Evolutionary conservation across 2,888 invertebrate species (phyloP), one percentile per base, ranked within the genome.

Genomic region (Colostygia pectinataria): DNA sequence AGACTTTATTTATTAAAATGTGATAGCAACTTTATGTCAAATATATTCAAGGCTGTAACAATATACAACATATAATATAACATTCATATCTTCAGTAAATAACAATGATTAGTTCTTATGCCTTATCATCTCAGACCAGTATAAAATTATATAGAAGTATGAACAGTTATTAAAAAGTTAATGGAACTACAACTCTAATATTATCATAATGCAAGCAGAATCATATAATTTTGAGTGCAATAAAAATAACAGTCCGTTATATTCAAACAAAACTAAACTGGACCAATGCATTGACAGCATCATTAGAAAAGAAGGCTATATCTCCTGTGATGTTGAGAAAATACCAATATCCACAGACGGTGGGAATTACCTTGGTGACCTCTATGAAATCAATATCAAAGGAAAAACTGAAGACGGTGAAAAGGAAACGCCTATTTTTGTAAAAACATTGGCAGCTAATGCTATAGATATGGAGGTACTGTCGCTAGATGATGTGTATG

Each of bases 361-460:
- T 8, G 77, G 73, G 0, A 81, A 71, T 50, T 83, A 69, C 41
- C 55, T 81, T 1, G 79, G 70, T 1, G 42, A 52, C 2, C 45
- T 81, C 1, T 73, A 64, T 36, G 74, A 72, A 63, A 59, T 79
- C 3, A 64, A 74, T 24, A 55, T 81, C 2, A 70, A 63, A 57
- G 83, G 79, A 5, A 53, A 61, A 59, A 75, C 79, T 0, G 47
- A 47, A 2, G 36, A 62, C 1, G 76, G 71, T 0, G 39, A 57
- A 0, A 74, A 76, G 53, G 73, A 74, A 57, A 65, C 68, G 0
- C 61, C 75, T 12, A 47, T 83, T n/a, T 83, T 82, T 36, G 50
- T 78, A 0, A 83, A 83, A 55, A 60, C 62, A 1, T 59, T 66
- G 6, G 53, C 66, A 1, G 40, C 63, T 2, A 55, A 58, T 9